Percentiles rank a stretch among this genome's conserved stretches.
phyloP scores from a whole-genome alignment of 2,888 invertebrate species.

The Vanessa cardui region DNA sequence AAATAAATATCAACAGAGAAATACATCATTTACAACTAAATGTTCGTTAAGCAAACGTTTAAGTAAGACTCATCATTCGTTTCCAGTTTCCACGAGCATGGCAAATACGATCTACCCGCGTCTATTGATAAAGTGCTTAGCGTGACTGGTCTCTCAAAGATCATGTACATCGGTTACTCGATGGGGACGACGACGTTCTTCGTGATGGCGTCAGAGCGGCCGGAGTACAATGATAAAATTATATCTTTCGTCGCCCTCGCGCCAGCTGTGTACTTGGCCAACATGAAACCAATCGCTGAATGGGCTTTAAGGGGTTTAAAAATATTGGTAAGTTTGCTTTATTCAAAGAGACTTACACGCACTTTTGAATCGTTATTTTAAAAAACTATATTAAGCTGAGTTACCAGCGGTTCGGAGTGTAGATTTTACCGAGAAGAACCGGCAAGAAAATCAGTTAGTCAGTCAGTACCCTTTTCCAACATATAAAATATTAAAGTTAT shows the following conservation, averaged over 20 bases:
- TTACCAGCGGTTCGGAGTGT: too few species aligned
- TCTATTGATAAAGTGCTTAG: conserved; percentile 79
- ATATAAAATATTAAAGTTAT: too few species aligned
- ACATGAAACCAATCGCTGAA: conserved; percentile 50
- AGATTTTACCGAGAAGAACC: too few species aligned
- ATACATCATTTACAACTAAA: too few species aligned
- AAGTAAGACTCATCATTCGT: not conserved
- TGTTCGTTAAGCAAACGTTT: too few species aligned
- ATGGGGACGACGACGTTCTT: conserved; percentile 83
- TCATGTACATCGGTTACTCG: conserved; percentile 83
- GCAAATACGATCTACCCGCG: conserved; percentile 81
- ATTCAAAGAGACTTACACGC: not conserved
- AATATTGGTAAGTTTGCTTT: conserved; percentile 54
- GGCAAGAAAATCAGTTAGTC: too few species aligned
- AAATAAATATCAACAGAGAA: too few species aligned
- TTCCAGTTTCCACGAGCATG: conserved; percentile 83
- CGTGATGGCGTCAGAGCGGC: conserved; percentile 79
- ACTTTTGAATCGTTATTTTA: too few species aligned
- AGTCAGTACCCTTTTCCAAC: too few species aligned
- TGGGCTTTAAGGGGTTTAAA: conserved; percentile 54
- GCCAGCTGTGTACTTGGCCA: conserved; percentile 77
- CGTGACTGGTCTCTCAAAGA: conserved; percentile 63
- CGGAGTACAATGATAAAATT: conserved; percentile 81
- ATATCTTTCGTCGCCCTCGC: conserved; percentile 78
- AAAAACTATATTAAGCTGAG: too few species aligned